Evolutionary conservation across 1,140 invertebrate species (phyloP).

Genomic region (Diorhabda sublineata): DNA sequence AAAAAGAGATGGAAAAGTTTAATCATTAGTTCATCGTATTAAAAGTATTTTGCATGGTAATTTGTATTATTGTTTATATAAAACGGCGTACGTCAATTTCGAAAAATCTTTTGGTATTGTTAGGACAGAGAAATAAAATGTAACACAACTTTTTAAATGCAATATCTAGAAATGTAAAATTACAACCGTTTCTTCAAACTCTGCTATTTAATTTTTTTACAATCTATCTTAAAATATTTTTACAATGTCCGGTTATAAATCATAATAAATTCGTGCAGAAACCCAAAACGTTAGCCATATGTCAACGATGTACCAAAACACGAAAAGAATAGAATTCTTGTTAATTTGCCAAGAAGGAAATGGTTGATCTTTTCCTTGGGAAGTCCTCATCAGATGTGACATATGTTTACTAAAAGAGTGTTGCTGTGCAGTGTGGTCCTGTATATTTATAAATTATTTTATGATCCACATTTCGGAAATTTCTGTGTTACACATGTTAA

Average conservation of each 20-base stretch:
- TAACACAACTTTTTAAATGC: too few species aligned
- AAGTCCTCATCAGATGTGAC: conserved; percentile 18
- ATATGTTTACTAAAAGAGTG: conserved; percentile 17
- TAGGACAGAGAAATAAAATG: too few species aligned
- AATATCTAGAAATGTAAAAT: too few species aligned
- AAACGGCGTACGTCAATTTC: too few species aligned
- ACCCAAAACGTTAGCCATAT: not conserved
- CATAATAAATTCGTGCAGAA: not conserved
- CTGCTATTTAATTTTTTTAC: not conserved
- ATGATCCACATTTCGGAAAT: conserved; percentile 18
- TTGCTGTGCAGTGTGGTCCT: conserved; percentile 10
- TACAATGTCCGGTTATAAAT: not conserved
- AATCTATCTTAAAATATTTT: not conserved
- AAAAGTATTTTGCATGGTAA: too few species aligned
- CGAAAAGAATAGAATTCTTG: conserved; percentile 6
- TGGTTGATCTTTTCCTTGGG: conserved; percentile 4
- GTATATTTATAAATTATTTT: conserved; percentile 8
- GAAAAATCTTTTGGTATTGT: too few species aligned
- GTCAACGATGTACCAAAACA: conserved; percentile 5
- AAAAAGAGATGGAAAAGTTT: too few species aligned
- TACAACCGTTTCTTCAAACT: too few species aligned
- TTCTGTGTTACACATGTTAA: conserved; percentile 18
- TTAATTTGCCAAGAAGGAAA: conserved; percentile 18
- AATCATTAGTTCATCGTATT: too few species aligned
- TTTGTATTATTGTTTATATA: too few species aligned